Percentiles rank a stretch among this genome's conserved stretches.
Conservation (phyloP, 2,113 vertebrate species). For the Chunga burmeisteri region DNA sequence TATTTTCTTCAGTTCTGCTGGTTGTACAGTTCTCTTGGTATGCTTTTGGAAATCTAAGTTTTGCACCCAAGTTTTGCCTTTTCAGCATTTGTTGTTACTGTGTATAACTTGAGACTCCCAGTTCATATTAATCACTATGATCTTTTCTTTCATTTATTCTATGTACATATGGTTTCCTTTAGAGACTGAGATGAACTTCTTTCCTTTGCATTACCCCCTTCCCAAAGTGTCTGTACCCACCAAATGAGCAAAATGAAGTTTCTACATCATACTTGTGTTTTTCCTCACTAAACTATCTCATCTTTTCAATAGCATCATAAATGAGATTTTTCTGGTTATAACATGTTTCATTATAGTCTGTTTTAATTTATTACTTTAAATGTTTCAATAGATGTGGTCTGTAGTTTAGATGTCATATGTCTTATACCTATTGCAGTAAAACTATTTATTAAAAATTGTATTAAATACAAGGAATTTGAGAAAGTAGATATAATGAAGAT, state of each 20-base stretch:
- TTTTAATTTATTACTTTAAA: background rate
- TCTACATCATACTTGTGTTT: background rate
- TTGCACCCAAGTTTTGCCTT: background rate
- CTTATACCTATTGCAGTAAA: background rate
- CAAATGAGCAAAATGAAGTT: background rate
- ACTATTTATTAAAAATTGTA: no score
- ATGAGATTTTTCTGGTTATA: background rate
- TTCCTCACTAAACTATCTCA: background rate
- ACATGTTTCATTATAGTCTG: background rate
- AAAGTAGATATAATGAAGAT: background rate
- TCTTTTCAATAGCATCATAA: background rate
- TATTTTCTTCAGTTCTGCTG: background rate
- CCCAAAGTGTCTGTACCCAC: background rate
- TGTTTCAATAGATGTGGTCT: background rate
- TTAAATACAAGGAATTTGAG: background rate
- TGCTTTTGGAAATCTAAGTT: background rate
- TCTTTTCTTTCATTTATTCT: background rate
- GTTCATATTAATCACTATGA: background rate
- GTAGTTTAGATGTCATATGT: background rate
- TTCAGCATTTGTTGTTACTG: background rate
- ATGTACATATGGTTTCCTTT: background rate
- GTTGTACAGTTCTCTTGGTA: background rate
- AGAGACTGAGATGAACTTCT: background rate
- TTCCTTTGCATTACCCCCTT: background rate
- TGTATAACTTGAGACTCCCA: background rate